Conservation (phyloP, 2,888 invertebrate species). For the Cetonia aurata region DNA sequence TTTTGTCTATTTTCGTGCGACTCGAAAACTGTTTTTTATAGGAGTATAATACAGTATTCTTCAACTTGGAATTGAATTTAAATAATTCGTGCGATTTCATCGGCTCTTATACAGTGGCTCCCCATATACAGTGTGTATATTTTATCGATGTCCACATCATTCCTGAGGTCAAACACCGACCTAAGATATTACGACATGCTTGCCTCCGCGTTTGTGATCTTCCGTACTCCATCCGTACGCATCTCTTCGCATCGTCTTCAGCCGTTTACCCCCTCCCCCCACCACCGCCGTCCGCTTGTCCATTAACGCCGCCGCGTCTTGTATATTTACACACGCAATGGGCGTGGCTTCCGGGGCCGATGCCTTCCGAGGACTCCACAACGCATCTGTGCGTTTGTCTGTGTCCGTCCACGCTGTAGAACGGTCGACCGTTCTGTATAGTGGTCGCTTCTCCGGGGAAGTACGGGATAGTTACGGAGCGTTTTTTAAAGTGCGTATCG, state of each 20-base stretch:
- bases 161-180: constrained; percentile 64
- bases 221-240: no score
- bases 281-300: constrained; percentile 16
- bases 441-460: constrained; percentile 53
- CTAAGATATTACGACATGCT: constrained; percentile 49
- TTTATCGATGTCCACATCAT: neutral
- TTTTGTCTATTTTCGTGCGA: neutral
- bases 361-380: neutral
- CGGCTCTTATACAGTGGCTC: no score
- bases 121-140: neutral
- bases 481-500: neutral
- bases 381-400: constrained; percentile 60
- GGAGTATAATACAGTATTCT: no score
- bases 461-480: neutral
- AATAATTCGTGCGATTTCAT: no score
- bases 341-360: constrained; percentile 57
- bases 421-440: constrained; percentile 53
- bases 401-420: constrained; percentile 36
- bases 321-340: constrained; percentile 62
- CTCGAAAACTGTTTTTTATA: no score
- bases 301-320: constrained; percentile 47
- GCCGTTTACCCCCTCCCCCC: constrained; percentile 53
- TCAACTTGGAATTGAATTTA: no score
- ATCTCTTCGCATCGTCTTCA: no score
- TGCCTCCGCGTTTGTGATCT: no score